phyloP scores from a whole-genome alignment of 2,888 invertebrate genomes.

The Caenorhabditis sp. region DNA sequence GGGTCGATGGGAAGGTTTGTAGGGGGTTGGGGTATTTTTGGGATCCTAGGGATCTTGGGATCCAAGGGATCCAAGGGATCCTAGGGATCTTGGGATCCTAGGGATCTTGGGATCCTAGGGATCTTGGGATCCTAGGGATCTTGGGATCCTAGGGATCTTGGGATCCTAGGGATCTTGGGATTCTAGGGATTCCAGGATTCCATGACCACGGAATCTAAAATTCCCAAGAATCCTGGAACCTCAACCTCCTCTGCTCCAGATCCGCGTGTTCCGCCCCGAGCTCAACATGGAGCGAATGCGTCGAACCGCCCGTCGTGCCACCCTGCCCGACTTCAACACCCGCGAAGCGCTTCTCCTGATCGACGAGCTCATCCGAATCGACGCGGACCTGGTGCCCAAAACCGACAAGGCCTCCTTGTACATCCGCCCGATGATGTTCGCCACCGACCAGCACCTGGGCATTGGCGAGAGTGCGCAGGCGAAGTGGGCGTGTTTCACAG shows the following conservation, averaged over 20 bases:
- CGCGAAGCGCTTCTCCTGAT: slow-evolving; percentile 92
- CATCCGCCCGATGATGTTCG: slow-evolving; percentile 95
- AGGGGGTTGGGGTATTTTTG: neutral
- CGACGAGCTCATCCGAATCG: slow-evolving; percentile 87
- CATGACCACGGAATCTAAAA: too few relatives aligned
- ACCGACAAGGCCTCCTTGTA: slow-evolving; percentile 91
- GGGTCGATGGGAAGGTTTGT: slow-evolving; percentile 91
- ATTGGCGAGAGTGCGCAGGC: slow-evolving; percentile 90
- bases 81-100: too few relatives aligned
- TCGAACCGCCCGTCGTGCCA: slow-evolving; percentile 89
- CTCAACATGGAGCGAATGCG: slow-evolving; percentile 96
- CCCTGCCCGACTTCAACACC: slow-evolving; percentile 88
- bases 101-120: too few relatives aligned
- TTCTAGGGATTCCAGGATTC: too few relatives aligned
- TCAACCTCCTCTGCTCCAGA: slow-evolving; percentile 85
- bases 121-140: too few relatives aligned
- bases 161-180: too few relatives aligned
- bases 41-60: neutral
- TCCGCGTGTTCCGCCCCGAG: slow-evolving; percentile 95
- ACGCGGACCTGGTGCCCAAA: slow-evolving; percentile 98
- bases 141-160: too few relatives aligned
- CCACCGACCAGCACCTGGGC: slow-evolving; percentile 90
- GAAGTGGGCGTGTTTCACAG: slow-evolving; percentile 92
- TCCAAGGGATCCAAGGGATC: too few relatives aligned
- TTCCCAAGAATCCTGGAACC: neutral